Base-by-base conservation (phyloP, 2,113 vertebrate genomes). In the Cercocebus atys region DNA sequence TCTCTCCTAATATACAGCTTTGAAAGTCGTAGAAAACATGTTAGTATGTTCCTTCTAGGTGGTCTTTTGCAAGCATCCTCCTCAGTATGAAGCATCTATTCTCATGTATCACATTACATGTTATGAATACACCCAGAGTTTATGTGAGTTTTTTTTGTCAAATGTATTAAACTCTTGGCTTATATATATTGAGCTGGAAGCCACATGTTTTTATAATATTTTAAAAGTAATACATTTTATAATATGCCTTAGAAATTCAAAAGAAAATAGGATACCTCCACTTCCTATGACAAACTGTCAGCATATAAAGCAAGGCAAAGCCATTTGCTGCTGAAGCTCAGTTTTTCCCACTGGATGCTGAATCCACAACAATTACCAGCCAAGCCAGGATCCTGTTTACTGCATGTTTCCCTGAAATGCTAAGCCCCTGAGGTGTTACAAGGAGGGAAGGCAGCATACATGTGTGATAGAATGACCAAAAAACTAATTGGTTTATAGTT, bases 71-170 rank as follows among this genome's bases (percentile, higher is more conserved):
- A 23, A 3, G 16, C 16, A 16, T 18, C 6, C 27, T 64, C 27
- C 27, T 64, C 12, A 6, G 27, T 64, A 5, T 1, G 4, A 9
- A 0, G 6, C 2, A 0, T 25, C 3, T 50, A 7, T 20, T 35
- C 20, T 45, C 17, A 2, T 18, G 4, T 17, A 12, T 78, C 40
- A 35, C 4, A 0, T 10, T 9, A 0, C 2, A 4, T 0, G 0
- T 16, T 8, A 14, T 8, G 5, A 38, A 2, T 23, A 8, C 3
- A 22, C 20, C 52, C 7, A 25, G 50, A 55, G n/a, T 23, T 35
- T 2, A 6, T 5, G 8, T n/a, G 32, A 57, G 14, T 2, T 25
- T 40, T 3, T 30, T 11, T 47, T 57, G 5, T 18, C n/a, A 43
- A 64, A 30, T 3, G 32, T 7, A 4, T 55, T 2, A 11, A 47